Percentiles rank a stretch among this genome's conserved stretches.
These are phyloP conservation scores for Galeopsomyia nigrocyanea DNA, from an alignment of 2,888 invertebrate genomes.

Conservation along the genomic window DNA sequence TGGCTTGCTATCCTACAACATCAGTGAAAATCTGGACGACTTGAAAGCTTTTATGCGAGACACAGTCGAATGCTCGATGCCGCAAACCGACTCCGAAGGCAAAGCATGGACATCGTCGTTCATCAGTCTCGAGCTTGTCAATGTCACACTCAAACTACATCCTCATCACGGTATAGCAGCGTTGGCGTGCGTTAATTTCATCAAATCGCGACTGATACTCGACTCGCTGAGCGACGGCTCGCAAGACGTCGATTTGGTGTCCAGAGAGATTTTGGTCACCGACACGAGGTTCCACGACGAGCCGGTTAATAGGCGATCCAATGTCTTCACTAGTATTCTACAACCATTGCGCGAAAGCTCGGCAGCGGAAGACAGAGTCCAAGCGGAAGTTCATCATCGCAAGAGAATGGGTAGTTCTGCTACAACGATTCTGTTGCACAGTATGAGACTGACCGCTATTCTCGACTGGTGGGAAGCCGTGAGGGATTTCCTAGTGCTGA, in stretches of 20 bases:
- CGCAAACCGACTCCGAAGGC: conserved; percentile 52
- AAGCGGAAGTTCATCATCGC: conserved; percentile 83
- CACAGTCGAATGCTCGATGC: conserved; percentile 52
- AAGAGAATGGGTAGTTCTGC: conserved; percentile 78
- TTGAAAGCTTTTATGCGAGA: conserved; percentile 66
- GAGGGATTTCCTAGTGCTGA: conserved; percentile 80
- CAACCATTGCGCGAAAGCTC: conserved; percentile 78
- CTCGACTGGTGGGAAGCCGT: conserved; percentile 94
- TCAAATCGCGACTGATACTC: conserved; percentile 87
- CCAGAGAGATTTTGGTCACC: conserved; percentile 87
- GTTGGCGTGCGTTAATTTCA: conserved; percentile 91
- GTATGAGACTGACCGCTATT: conserved; percentile 94
- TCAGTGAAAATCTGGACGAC: conserved; percentile 87
- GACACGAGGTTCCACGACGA: conserved; percentile 80
- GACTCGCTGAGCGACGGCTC: conserved; percentile 90
- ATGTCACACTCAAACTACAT: conserved; percentile 84
- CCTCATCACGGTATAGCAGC: conserved; percentile 73
- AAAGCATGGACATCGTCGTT: conserved; percentile 84
- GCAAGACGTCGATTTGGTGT: conserved; percentile 93
- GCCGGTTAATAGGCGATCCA: conserved; percentile 80
- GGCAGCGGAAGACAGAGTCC: conserved; percentile 73
- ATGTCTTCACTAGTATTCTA: conserved; percentile 90
- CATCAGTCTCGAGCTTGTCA: conserved; percentile 85
- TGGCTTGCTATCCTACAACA: conserved; percentile 89
- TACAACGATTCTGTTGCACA: conserved; percentile 91